Percentiles rank a stretch among this genome's conserved stretches.
phyloP scores from a whole-genome alignment of 2,113 vertebrate genomes.

The Phylloscopus whistleri region DNA sequence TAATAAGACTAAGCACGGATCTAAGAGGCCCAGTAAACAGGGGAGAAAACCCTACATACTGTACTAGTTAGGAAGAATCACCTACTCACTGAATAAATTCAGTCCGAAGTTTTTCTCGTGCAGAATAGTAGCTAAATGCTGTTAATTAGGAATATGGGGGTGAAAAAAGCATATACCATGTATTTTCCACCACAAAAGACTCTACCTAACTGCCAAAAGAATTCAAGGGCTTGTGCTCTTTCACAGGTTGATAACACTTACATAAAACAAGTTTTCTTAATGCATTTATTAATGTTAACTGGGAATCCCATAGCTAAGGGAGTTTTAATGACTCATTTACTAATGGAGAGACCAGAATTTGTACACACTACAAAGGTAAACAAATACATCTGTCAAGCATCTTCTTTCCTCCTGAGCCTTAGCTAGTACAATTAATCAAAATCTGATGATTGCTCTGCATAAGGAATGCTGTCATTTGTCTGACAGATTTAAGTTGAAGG shows the following conservation, averaged over 20 bases:
- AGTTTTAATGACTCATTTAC: slow-evolving; percentile 12
- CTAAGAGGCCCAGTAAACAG: not conserved
- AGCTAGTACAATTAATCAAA: not conserved
- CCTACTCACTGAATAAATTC: not conserved
- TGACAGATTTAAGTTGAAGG: not conserved
- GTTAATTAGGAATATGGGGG: not conserved
- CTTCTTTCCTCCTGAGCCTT: not conserved
- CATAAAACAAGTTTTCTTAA: not conserved
- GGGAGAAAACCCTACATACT: not conserved
- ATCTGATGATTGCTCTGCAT: not conserved
- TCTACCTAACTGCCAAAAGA: not conserved
- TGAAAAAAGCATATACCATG: not conserved
- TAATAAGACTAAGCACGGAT: not conserved
- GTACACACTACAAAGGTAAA: not conserved
- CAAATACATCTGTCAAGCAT: not conserved
- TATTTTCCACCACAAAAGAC: not conserved
- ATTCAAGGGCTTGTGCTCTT: not conserved
- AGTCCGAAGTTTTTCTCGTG: not conserved
- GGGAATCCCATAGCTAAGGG: not conserved
- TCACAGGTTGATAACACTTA: not conserved
- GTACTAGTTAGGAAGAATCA: not conserved
- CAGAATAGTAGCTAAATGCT: not conserved
- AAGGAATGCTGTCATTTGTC: not conserved
- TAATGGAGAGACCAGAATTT: not conserved
- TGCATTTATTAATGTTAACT: not conserved